Conservation (phyloP, 2,888 invertebrate species). For the Acrobasis consociella region DNA sequence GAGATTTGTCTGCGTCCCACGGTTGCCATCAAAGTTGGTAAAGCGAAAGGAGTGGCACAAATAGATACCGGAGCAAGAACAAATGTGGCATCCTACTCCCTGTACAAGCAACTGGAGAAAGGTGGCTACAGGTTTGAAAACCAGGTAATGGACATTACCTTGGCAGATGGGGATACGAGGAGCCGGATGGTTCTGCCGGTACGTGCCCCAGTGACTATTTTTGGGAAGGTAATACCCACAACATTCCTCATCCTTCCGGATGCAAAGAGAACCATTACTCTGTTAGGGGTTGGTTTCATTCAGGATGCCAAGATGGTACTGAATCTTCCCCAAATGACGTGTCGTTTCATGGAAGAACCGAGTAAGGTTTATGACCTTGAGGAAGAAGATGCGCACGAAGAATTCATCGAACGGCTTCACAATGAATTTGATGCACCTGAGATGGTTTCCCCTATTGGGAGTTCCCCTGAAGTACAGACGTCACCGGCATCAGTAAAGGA, state of each 20-base stretch:
- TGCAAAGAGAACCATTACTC: neutral
- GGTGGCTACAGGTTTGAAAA: too few species aligned
- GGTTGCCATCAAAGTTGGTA: neutral
- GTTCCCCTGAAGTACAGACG: neutral
- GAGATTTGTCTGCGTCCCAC: too few species aligned
- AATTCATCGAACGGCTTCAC: neutral
- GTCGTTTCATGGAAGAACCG: neutral
- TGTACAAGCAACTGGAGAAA: too few species aligned
- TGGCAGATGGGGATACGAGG: neutral
- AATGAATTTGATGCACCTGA: neutral
- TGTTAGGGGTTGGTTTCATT: conserved; percentile 1
- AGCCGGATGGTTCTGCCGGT: neutral
- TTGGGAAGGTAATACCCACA: neutral
- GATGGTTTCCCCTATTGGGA: neutral
- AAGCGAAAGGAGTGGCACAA: too few species aligned
- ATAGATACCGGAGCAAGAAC: too few species aligned
- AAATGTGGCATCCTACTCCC: too few species aligned
- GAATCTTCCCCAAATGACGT: neutral
- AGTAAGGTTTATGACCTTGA: neutral
- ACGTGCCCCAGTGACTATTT: neutral
- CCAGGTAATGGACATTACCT: too few species aligned
- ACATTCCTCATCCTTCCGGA: neutral
- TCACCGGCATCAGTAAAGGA: neutral
- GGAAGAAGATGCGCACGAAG: neutral
- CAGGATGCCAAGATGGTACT: neutral